Evolutionary conservation across 2,888 invertebrate genomes (phyloP).

Genomic region (Drosophila atripex): DNA sequence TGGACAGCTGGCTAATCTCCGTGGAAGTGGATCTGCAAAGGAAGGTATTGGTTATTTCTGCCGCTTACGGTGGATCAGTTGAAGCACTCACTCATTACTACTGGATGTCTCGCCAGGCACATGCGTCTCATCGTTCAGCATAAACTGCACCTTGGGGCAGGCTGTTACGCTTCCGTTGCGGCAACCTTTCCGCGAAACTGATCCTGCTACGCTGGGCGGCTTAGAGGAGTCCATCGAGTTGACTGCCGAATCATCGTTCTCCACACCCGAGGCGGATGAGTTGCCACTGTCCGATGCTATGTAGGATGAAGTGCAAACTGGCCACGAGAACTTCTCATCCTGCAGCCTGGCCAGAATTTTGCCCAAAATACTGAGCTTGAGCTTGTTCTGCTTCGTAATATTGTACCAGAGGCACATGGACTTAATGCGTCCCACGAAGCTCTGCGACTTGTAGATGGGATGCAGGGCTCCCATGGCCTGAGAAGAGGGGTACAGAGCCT

Average conservation of each 20-base stretch:
- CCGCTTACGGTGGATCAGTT: neutral
- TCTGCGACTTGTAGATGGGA: conserved; percentile 85
- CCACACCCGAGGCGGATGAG: conserved; percentile 82
- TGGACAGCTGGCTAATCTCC: conserved; percentile 79
- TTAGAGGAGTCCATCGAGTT: conserved; percentile 80
- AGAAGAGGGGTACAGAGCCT: conserved; percentile 92
- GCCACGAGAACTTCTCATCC: conserved; percentile 83
- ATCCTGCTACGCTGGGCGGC: conserved; percentile 56
- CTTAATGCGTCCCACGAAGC: conserved; percentile 84
- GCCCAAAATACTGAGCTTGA: conserved; percentile 91
- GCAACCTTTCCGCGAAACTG: conserved; percentile 42
- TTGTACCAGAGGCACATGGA: conserved; percentile 97
- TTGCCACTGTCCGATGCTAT: conserved; percentile 78
- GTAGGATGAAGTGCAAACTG: conserved; percentile 80
- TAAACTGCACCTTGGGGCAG: conserved; percentile 82
- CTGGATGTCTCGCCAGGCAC: conserved; percentile 82
- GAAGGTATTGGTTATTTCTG: conserved; percentile 4
- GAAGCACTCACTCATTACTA: conserved; percentile 81
- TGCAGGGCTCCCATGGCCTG: conserved; percentile 91
- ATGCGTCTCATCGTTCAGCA: conserved; percentile 80
- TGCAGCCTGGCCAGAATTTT: conserved; percentile 86
- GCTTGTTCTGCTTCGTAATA: conserved; percentile 92
- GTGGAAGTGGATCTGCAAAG: conserved; percentile 78
- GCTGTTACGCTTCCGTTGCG: conserved; percentile 61
- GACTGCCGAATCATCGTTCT: conserved; percentile 81